phyloP scores from a whole-genome alignment of 2,113 vertebrate genomes.

The Epinephelus lanceolatus region DNA sequence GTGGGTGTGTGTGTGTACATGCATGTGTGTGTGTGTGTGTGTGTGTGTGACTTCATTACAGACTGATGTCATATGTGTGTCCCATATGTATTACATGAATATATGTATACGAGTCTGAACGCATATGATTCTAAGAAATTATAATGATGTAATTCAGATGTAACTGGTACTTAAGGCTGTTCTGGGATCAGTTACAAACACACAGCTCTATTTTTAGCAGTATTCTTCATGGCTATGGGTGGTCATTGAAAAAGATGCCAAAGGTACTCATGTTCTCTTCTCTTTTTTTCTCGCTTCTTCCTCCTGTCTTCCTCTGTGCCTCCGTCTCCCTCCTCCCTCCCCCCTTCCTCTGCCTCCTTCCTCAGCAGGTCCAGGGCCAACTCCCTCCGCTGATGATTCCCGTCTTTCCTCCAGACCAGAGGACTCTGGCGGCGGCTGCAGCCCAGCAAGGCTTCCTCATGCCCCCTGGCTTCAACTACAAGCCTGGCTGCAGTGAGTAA shows the following conservation, averaged over 20 bases:
- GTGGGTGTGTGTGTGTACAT: neutral
- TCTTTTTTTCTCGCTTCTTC: neutral
- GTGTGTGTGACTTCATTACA: conserved; percentile 9
- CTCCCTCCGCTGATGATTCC: conserved; percentile 98
- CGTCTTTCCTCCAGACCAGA: conserved; percentile 97
- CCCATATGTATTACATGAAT: conserved; percentile 17
- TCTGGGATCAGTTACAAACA: conserved; percentile 11
- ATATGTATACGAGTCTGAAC: conserved; percentile 38
- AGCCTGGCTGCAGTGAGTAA: conserved; percentile 97
- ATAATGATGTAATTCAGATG: conserved; percentile 18
- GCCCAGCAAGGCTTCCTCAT: conserved; percentile 99
- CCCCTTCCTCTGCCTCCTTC: conserved; percentile 54
- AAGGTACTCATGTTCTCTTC: conserved; percentile 15
- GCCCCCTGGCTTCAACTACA: conserved; percentile 99
- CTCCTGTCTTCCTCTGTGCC: neutral
- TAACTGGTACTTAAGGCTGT: neutral
- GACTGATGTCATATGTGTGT: conserved; percentile 26
- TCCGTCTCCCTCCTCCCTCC: neutral
- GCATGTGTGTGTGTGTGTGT: neutral
- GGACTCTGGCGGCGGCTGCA: conserved; percentile 95
- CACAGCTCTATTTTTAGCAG: conserved; percentile 3
- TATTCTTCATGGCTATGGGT: neutral
- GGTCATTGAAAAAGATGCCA: neutral
- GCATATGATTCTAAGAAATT: conserved; percentile 16
- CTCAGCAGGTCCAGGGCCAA: conserved; percentile 98